Percentiles rank a stretch among this genome's conserved stretches.
Conservation (phyloP, 2,113 vertebrate genomes). For the Neodontobutis hainanensis region DNA sequence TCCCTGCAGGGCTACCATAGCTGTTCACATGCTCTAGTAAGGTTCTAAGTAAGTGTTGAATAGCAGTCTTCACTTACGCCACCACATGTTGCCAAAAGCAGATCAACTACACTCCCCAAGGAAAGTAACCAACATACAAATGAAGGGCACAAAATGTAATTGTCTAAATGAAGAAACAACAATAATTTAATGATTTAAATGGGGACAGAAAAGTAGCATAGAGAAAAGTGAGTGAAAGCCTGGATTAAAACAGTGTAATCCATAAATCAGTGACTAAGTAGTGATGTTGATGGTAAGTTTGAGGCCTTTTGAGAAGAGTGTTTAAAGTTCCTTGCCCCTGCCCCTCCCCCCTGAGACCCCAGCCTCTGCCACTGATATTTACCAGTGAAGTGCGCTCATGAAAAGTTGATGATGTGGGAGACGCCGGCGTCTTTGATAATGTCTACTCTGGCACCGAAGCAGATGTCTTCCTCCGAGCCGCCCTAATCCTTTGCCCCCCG, state of each 20-base stretch:
- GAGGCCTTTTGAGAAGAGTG: constrained; percentile 56
- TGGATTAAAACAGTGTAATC: constrained; percentile 8
- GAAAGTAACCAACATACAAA: too few relatives aligned
- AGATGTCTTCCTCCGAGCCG: constrained; percentile 82
- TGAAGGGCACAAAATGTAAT: too few relatives aligned
- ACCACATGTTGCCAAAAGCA: too few relatives aligned
- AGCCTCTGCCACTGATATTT: constrained; percentile 75
- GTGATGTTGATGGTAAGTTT: constrained; percentile 36
- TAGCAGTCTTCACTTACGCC: too few relatives aligned
- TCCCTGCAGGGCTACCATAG: too few relatives aligned
- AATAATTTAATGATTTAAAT: too few relatives aligned
- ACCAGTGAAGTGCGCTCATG: constrained; percentile 78
- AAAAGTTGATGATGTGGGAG: constrained; percentile 83
- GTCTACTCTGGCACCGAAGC: constrained; percentile 75
- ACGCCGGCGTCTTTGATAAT: constrained; percentile 81
- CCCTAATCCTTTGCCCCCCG: constrained; percentile 78
- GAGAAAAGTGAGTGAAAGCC: not conserved
- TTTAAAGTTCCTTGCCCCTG: constrained; percentile 61
- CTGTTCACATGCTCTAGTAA: too few relatives aligned
- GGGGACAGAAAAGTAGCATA: not conserved
- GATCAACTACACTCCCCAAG: too few relatives aligned
- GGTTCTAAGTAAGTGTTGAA: too few relatives aligned
- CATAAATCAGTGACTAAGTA: constrained; percentile 41
- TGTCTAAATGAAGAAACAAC: too few relatives aligned
- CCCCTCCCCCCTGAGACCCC: constrained; percentile 55